These are phyloP conservation scores for Mormyrus lacerda DNA, from an alignment of 2,113 vertebrate species.

Conservation along the genomic window DNA sequence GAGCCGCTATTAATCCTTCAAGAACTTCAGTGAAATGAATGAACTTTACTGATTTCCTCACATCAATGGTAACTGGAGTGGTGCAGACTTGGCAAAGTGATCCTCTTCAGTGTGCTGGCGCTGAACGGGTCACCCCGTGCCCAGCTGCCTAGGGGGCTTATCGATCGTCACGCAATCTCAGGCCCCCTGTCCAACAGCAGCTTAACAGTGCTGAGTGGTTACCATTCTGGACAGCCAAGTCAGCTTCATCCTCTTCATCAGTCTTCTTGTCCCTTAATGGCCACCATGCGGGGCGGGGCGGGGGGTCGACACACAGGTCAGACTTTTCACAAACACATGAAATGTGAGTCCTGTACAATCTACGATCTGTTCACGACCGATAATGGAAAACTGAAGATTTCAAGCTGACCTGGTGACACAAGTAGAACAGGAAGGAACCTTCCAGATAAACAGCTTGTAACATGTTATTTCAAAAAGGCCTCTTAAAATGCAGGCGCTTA, in stretches of 20 bases:
- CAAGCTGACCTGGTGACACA: background rate
- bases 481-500: background rate
- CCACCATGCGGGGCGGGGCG: background rate
- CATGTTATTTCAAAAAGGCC: background rate
- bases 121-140: background rate
- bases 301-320: background rate
- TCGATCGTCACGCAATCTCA: background rate
- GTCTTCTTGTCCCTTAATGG: background rate
- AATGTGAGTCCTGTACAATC: background rate
- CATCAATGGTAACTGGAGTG: background rate
- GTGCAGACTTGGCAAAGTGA: background rate
- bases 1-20: background rate
- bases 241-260: background rate
- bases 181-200: background rate
- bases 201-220: background rate
- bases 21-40: background rate
- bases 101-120: background rate
- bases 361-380: background rate
- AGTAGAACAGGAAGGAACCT: background rate
- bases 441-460: background rate
- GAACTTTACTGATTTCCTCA: background rate
- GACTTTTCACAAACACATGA: background rate
- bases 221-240: background rate
- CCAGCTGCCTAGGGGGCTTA: background rate
- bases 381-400: background rate